phyloP scores from a whole-genome alignment of 2,113 vertebrate genomes.

The Theristicus caerulescens region DNA sequence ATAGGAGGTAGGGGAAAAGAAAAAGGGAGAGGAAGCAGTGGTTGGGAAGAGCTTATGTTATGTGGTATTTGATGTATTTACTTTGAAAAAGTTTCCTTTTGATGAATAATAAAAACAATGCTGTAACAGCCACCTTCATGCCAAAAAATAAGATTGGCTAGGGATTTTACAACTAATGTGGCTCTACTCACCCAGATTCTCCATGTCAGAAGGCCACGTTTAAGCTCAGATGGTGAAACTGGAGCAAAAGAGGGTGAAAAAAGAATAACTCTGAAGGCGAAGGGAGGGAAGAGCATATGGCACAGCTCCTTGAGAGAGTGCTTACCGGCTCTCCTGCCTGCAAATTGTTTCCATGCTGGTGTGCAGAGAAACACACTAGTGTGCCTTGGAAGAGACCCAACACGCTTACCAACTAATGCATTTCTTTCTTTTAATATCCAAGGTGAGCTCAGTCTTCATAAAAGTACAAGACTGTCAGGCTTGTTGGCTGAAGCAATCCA shows the following conservation, averaged over 20 bases:
- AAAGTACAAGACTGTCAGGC: not conserved
- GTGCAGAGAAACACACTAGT: not conserved
- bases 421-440: constrained; percentile 20
- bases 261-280: not conserved
- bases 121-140: constrained; percentile 23
- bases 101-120: constrained; percentile 69
- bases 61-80: constrained; percentile 65
- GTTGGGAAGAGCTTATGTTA: constrained; percentile 66
- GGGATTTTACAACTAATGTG: constrained; percentile 43
- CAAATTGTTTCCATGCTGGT: constrained; percentile 23
- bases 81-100: constrained; percentile 69
- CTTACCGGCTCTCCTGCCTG: not conserved
- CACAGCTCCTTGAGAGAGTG: not conserved
- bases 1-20: constrained; percentile 54
- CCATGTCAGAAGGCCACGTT: constrained; percentile 2
- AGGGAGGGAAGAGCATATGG: not conserved
- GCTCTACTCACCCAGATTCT: constrained; percentile 28
- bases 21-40: constrained; percentile 75
- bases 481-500: not conserved
- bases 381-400: constrained; percentile 27
- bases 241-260: not conserved
- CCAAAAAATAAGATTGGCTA: constrained; percentile 50
- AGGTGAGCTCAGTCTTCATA: constrained; percentile 8
- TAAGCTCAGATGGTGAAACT: not conserved
- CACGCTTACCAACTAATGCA: not conserved